Evolutionary conservation across 2,797 vertebrate genomes (phyloP).

Genomic region (Anabacerthia variegaticeps): DNA sequence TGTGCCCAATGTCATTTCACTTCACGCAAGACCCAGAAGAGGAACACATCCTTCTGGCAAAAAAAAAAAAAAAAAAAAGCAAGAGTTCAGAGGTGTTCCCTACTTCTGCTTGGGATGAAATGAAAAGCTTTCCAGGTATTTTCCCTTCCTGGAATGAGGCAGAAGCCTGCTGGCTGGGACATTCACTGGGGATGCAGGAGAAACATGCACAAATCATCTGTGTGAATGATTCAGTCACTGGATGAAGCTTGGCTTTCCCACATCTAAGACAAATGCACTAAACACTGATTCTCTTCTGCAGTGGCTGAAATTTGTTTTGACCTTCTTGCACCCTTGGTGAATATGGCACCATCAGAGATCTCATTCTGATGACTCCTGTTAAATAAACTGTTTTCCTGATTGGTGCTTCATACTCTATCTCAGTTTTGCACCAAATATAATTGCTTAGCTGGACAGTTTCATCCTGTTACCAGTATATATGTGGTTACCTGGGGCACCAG

Average conservation of each 20-base stretch:
- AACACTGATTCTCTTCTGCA: neutral
- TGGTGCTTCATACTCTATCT: rapidly evolving
- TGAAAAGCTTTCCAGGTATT: neutral
- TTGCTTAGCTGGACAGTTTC: neutral
- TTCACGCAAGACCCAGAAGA: neutral
- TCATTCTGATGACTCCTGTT: neutral
- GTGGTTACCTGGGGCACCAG: neutral
- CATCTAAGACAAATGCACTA: neutral
- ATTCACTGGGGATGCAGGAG: rapidly evolving
- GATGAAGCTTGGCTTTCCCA: slow-evolving; percentile 16
- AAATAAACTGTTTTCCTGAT: neutral
- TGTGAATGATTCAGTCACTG: neutral
- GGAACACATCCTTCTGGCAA: neutral
- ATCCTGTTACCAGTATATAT: rapidly evolving
- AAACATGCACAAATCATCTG: neutral
- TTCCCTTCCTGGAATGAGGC: neutral
- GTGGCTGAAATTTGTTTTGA: neutral
- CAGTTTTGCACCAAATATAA: neutral
- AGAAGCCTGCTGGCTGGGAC: neutral
- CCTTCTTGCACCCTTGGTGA: neutral
- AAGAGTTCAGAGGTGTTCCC: neutral
- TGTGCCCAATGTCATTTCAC: neutral
- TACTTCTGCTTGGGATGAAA: neutral
- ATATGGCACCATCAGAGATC: neutral
- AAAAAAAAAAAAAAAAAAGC: neutral